Evolutionary conservation across 2,797 vertebrate genomes (phyloP).

Genomic region (Danio aesculapii): DNA sequence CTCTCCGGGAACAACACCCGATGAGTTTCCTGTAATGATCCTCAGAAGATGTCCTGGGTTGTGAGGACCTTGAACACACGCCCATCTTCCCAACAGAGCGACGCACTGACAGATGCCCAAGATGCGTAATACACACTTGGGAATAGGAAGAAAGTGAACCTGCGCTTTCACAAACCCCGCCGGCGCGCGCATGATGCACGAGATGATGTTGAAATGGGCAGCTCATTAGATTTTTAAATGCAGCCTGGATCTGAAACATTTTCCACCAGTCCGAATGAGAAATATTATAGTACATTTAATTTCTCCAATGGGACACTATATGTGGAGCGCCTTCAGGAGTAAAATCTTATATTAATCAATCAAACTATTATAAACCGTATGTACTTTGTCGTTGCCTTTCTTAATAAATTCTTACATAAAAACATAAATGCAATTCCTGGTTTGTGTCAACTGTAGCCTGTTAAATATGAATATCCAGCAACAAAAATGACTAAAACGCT

Average conservation of each 20-base stretch:
- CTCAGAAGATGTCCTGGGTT: neutral
- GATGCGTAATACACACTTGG: neutral
- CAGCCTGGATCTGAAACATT: neutral
- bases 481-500: no score
- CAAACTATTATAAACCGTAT: neutral
- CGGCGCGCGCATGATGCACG: neutral
- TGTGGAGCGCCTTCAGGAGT: neutral
- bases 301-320: neutral
- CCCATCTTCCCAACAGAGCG: neutral
- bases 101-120: neutral
- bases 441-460: neutral
- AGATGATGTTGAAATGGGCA: neutral
- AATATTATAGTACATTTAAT: neutral
- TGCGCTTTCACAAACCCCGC: neutral
- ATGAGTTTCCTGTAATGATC: constrained; percentile 32
- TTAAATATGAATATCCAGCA: no score
- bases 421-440: neutral
- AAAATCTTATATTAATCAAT: no score
- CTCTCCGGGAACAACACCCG: neutral
- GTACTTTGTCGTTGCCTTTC: neutral
- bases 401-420: neutral
- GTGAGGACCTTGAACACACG: constrained; percentile 3
- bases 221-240: neutral
- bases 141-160: constrained; percentile 14
- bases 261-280: neutral